These are phyloP conservation scores for Heliornis fulica DNA, from an alignment of 2,113 vertebrate species.

Conservation along the genomic window DNA sequence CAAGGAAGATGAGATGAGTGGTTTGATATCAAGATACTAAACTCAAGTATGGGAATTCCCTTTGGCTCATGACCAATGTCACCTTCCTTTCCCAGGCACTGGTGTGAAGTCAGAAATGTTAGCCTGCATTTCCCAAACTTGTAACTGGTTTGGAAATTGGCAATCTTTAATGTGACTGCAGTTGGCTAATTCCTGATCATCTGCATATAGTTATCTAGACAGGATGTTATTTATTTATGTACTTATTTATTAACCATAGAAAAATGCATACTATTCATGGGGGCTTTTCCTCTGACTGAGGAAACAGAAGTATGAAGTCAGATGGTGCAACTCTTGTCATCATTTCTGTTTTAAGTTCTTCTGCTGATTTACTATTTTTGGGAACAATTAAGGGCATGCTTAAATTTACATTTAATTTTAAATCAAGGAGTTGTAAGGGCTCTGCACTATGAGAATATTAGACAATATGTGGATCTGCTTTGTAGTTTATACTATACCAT, in stretches of 20 bases:
- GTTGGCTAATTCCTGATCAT: background rate
- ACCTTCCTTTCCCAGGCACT: background rate
- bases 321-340: background rate
- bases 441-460: background rate
- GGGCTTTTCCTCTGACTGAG: background rate
- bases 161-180: background rate
- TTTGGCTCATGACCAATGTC: rapidly evolving
- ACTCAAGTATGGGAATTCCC: background rate
- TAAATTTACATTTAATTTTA: background rate
- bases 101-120: background rate
- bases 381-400: background rate
- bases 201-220: background rate
- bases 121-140: background rate
- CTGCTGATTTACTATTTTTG: background rate
- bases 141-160: background rate
- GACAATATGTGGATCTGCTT: background rate
- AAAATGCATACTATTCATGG: background rate
- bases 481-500: background rate
- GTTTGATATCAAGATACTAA: background rate
- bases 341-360: background rate
- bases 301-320: background rate
- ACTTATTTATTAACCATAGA: background rate
- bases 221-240: background rate
- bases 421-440: background rate
- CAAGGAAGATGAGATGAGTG: background rate